phyloP scores from a whole-genome alignment of 37 sponge, comb jelly and placozoan species.

The Mnemiopsis leidyi region DNA sequence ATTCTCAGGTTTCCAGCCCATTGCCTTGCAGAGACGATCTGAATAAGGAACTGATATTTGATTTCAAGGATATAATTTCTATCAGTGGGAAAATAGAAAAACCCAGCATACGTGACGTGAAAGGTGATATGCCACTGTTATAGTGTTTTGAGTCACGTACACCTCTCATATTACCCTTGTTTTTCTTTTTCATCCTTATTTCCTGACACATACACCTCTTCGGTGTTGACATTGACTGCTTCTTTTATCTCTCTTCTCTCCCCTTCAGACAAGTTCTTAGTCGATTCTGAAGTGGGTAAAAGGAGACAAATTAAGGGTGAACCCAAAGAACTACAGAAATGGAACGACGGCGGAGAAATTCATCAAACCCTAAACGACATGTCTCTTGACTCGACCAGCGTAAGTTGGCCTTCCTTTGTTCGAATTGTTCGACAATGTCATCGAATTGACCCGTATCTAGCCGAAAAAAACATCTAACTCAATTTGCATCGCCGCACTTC shows the following conservation, averaged over 20 bases:
- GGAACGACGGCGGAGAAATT: conserved; percentile 6
- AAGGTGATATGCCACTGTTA: neutral
- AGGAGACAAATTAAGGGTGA: neutral
- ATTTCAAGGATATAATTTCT: conserved; percentile 56
- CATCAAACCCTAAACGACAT: neutral
- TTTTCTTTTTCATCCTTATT: neutral
- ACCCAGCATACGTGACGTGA: neutral
- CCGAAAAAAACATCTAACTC: too few relatives aligned
- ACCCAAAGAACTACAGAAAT: conserved; percentile 38
- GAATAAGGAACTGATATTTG: conserved; percentile 25
- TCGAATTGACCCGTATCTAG: too few relatives aligned
- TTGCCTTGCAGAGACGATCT: conserved; percentile 19
- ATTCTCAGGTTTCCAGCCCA: neutral
- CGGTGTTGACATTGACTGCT: neutral
- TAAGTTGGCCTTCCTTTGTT: neutral
- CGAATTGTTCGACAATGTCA: too few relatives aligned
- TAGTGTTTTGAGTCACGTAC: neutral
- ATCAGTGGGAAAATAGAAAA: conserved; percentile 60
- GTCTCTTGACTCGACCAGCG: neutral
- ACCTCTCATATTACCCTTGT: neutral
- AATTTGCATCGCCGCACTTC: too few relatives aligned
- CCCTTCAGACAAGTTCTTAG: conserved; percentile 60
- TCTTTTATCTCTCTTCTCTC: neutral
- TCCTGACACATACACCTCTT: neutral
- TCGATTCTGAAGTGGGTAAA: conserved; percentile 41